Evolutionary conservation across 2,113 vertebrate genomes (phyloP).

Genomic region (Cichladusa arquata): DNA sequence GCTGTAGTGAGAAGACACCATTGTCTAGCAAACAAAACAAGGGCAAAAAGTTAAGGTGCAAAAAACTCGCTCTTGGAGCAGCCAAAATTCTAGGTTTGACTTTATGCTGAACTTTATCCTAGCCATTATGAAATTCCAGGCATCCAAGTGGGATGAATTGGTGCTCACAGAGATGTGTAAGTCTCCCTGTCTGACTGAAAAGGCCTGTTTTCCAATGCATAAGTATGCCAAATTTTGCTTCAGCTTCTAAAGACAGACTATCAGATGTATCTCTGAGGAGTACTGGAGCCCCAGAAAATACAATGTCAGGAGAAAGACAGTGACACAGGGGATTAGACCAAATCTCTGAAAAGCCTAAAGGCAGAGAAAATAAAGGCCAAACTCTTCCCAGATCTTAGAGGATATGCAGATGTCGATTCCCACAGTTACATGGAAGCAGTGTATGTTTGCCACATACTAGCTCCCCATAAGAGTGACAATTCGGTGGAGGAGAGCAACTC

Average conservation of each 20-base stretch:
- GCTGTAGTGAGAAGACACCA: slow-evolving; percentile 66
- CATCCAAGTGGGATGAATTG: not conserved
- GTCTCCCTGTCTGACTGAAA: not conserved
- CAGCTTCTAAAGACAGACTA: not conserved
- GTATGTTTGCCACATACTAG: not conserved
- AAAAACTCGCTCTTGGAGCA: not conserved
- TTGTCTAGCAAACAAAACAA: slow-evolving; percentile 49
- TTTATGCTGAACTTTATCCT: not conserved
- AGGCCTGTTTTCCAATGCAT: not conserved
- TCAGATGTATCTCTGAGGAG: not conserved
- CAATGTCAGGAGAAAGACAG: not conserved
- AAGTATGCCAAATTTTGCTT: not conserved
- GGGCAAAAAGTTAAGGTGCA: not conserved
- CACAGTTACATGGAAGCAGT: not conserved
- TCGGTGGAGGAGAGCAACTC: not conserved
- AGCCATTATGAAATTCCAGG: not conserved
- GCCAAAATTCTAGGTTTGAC: not conserved
- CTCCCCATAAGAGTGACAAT: not conserved
- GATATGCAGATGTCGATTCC: not conserved
- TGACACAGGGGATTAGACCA: not conserved
- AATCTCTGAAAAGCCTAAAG: not conserved
- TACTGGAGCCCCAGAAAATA: not conserved
- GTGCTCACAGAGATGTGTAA: not conserved
- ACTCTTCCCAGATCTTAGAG: not conserved
- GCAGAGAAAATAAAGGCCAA: not conserved